Percentiles rank a stretch among this genome's conserved stretches.
Conservation (phyloP, 2,797 vertebrate genomes). For the Enteromius viviparus region DNA sequence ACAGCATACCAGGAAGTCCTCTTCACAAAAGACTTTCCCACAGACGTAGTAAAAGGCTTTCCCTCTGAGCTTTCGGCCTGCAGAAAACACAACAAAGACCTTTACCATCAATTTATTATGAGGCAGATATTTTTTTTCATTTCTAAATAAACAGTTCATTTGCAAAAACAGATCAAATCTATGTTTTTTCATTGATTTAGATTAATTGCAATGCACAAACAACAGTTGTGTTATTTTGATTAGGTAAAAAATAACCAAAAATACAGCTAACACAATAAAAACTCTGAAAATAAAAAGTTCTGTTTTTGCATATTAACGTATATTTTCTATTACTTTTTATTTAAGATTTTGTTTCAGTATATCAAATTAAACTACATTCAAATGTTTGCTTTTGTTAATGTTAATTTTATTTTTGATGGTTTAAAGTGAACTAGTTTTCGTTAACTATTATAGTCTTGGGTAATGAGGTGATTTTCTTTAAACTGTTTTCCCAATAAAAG, state of each 20-base stretch:
- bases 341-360: not conserved
- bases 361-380: not conserved
- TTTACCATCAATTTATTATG: conserved; percentile 58
- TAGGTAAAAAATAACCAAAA: no score
- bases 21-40: conserved; percentile 97
- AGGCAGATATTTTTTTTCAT: not conserved
- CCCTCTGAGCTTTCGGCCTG: conserved; percentile 92
- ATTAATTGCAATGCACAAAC: no score
- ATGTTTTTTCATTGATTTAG: no score
- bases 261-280: no score
- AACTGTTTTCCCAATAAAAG: not conserved
- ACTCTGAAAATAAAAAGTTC: no score
- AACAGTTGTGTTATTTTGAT: no score
- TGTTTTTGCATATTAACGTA: not conserved
- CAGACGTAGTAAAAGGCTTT: conserved; percentile 99
- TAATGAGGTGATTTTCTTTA: not conserved
- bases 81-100: conserved; percentile 42
- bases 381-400: not conserved
- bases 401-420: not conserved
- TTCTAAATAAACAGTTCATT: not conserved
- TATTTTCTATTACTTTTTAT: not conserved
- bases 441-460: not conserved
- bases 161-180: no score
- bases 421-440: not conserved
- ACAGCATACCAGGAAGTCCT: conserved; percentile 93